These are phyloP conservation scores for Xestia c-nigrum DNA, from an alignment of 2,888 invertebrate genomes.

Conservation along the genomic window DNA sequence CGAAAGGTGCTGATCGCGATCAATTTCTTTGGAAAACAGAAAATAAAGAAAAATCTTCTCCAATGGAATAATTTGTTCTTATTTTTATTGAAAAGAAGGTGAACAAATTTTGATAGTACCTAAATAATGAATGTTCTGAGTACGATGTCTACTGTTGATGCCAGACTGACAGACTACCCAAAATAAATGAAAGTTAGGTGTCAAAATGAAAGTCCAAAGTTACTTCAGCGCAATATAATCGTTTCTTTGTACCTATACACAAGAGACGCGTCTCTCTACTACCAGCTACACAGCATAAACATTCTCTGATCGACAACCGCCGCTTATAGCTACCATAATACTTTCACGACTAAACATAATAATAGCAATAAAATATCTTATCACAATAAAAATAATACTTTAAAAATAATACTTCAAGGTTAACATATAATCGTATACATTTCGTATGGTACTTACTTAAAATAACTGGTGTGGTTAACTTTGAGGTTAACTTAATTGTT, in stretches of 20 bases:
- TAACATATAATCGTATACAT: conserved; percentile 87
- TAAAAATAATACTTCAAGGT: conserved; percentile 88
- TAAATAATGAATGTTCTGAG: background rate
- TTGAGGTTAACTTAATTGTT: conserved; percentile 74
- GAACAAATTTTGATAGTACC: background rate
- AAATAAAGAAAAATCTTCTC: background rate
- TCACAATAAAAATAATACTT: conserved; percentile 90
- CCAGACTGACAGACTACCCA: background rate
- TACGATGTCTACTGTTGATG: background rate
- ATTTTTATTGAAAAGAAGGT: background rate
- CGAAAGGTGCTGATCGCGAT: background rate
- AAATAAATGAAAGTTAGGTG: conserved; percentile 19
- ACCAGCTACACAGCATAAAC: conserved; percentile 88
- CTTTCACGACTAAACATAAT: conserved; percentile 84
- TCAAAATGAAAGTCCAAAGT: conserved; percentile 68
- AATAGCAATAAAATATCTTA: conserved; percentile 87
- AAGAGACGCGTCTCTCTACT: conserved; percentile 80
- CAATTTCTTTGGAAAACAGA: background rate
- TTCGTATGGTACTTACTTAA: conserved; percentile 78
- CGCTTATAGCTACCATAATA: conserved; percentile 87
- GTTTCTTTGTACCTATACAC: conserved; percentile 89
- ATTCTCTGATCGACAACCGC: conserved; percentile 81
- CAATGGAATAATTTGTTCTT: background rate
- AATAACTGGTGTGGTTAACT: conserved; percentile 77
- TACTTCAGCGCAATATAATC: conserved; percentile 88